phyloP scores from a whole-genome alignment of 2,797 vertebrate genomes.

The Odontamblyopus rebecca region DNA sequence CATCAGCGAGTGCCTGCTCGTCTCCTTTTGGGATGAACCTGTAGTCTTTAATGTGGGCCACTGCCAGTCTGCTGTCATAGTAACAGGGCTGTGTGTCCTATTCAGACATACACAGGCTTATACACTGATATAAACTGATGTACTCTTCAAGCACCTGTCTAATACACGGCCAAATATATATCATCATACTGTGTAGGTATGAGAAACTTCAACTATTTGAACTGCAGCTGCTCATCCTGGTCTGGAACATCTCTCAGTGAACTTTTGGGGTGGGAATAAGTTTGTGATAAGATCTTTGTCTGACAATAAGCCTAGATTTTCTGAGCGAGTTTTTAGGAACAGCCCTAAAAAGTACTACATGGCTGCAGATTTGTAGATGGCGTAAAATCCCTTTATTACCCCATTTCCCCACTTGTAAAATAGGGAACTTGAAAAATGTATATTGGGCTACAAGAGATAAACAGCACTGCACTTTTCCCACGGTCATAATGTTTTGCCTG shows the following conservation, averaged over 20 bases:
- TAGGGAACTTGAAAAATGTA: no score
- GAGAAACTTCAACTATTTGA: background rate
- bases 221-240: background rate
- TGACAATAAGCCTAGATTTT: background rate
- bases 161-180: background rate
- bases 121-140: background rate
- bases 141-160: background rate
- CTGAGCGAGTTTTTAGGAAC: background rate
- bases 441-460: no score
- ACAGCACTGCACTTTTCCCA: background rate
- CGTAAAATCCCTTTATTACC: background rate
- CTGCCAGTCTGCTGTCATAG: constrained; percentile 69
- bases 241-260: background rate
- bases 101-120: background rate
- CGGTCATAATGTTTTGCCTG: background rate
- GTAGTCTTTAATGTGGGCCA: constrained; percentile 77
- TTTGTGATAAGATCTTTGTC: background rate
- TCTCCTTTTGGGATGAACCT: constrained; percentile 78
- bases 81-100: constrained; percentile 79
- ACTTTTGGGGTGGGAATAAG: no score
- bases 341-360: background rate
- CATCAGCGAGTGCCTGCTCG: constrained; percentile 78
- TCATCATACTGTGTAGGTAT: background rate
- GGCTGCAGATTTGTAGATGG: background rate
- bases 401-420: no score